Percentiles rank a stretch among this genome's conserved stretches.
Conservation (phyloP, 2,113 vertebrate species). For the Onychorhynchus coronatus region DNA sequence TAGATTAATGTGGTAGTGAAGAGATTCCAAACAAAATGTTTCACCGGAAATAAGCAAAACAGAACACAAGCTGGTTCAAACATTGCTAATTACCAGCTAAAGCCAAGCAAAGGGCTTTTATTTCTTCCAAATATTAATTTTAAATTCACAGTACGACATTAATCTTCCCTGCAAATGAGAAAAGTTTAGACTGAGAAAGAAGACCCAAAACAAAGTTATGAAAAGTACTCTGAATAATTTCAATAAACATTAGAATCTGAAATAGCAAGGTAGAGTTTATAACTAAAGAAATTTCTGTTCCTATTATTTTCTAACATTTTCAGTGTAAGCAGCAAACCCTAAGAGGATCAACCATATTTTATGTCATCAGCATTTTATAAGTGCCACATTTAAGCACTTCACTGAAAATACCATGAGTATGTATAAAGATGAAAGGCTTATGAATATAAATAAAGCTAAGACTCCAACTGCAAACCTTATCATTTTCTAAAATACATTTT, state of each 20-base stretch:
- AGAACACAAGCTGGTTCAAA: constrained; percentile 45
- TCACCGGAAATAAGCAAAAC: constrained; percentile 55
- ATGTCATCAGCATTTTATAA: constrained; percentile 84
- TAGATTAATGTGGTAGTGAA: constrained; percentile 10
- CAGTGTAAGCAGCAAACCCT: constrained; percentile 79
- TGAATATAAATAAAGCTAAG: constrained; percentile 86
- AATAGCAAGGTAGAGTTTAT: constrained; percentile 71
- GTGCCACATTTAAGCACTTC: constrained; percentile 83
- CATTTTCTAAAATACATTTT: constrained; percentile 80
- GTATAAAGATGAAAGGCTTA: constrained; percentile 85
- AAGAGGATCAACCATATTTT: constrained; percentile 84
- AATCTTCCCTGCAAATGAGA: constrained; percentile 35
- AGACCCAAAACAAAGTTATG: constrained; percentile 68
- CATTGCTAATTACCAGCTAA: constrained; percentile 43
- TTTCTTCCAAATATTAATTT: constrained; percentile 48
- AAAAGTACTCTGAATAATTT: constrained; percentile 69
- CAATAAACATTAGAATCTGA: constrained; percentile 64
- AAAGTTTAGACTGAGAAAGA: constrained; percentile 64
- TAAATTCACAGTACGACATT: constrained; percentile 46
- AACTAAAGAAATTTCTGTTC: constrained; percentile 72
- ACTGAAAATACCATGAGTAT: constrained; percentile 78
- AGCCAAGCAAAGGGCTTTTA: constrained; percentile 41
- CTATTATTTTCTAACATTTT: constrained; percentile 80
- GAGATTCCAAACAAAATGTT: constrained; percentile 61
- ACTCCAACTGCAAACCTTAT: constrained; percentile 81